phyloP scores from a whole-genome alignment of 2,888 invertebrate genomes.

The Seira sanloemensis region DNA sequence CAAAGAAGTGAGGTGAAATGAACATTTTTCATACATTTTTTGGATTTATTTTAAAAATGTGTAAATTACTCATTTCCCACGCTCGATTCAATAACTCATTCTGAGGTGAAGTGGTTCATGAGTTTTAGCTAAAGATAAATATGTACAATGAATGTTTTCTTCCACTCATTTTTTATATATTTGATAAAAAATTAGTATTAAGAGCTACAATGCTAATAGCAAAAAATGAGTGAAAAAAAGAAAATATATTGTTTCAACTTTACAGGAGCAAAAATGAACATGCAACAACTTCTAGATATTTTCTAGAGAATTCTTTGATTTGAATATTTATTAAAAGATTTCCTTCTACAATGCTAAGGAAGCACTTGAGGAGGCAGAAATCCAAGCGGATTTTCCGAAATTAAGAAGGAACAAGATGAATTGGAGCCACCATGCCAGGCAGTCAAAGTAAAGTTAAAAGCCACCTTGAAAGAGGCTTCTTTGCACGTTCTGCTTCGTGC shows the following conservation, averaged over 20 bases:
- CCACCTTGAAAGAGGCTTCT: constrained; percentile 59
- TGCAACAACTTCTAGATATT: constrained; percentile 8
- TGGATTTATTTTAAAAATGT: constrained; percentile 42
- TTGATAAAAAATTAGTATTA: constrained; percentile 1
- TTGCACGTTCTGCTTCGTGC: constrained; percentile 62
- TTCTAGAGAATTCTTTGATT: not conserved
- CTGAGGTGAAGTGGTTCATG: constrained; percentile 14
- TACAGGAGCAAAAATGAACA: not conserved
- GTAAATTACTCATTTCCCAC: constrained; percentile 70
- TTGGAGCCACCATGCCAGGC: constrained; percentile 53
- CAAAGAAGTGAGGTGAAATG: not conserved
- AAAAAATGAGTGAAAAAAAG: not conserved
- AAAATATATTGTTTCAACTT: constrained; percentile 11
- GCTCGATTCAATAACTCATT: constrained; percentile 66
- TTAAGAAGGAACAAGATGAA: constrained; percentile 39
- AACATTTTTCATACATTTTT: constrained; percentile 8
- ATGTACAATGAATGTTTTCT: not conserved
- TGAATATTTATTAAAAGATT: not conserved
- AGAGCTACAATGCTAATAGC: not conserved
- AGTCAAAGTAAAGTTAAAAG: constrained; percentile 37
- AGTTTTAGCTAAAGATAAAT: not conserved
- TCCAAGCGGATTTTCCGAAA: not conserved
- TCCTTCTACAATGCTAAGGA: not conserved
- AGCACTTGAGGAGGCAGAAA: constrained; percentile 11
- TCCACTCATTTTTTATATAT: not conserved